phyloP scores from a whole-genome alignment of 2,888 invertebrate genomes.

The Heliothis peltigera region DNA sequence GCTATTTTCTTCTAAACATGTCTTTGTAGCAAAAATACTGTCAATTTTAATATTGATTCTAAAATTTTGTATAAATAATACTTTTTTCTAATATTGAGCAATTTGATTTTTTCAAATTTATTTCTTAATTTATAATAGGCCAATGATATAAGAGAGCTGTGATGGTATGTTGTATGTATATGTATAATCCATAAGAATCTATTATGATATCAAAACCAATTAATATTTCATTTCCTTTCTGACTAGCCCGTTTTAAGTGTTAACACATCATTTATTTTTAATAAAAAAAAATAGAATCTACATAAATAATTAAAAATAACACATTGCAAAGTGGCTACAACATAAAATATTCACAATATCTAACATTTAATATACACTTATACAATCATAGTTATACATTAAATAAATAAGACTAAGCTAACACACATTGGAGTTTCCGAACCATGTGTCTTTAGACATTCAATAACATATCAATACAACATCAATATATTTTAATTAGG shows the following conservation, averaged over 20 bases:
- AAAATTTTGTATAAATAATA: constrained; percentile 30
- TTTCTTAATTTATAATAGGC: constrained; percentile 20
- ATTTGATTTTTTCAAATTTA: background rate
- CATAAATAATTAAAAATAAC: too few species aligned
- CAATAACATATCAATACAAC: too few species aligned
- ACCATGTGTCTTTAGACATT: too few species aligned
- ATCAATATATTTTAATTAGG: too few species aligned
- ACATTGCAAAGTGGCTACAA: constrained; percentile 53
- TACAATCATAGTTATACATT: constrained; percentile 26
- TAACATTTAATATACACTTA: constrained; percentile 47
- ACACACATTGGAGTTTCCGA: too few species aligned
- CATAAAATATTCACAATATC: constrained; percentile 42
- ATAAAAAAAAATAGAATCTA: too few species aligned
- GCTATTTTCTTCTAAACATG: constrained; percentile 28
- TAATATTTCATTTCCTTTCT: too few species aligned
- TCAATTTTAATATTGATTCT: constrained; percentile 15
- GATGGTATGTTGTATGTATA: too few species aligned
- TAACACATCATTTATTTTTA: too few species aligned
- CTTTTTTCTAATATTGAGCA: constrained; percentile 48
- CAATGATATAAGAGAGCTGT: too few species aligned
- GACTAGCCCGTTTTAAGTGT: too few species aligned
- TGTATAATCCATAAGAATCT: too few species aligned
- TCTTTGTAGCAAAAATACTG: constrained; percentile 47
- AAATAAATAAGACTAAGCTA: background rate
- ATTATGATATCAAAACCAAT: constrained; percentile 31